These are phyloP conservation scores for Sakesphorus luctuosus DNA, from an alignment of 2,113 vertebrate genomes.

Conservation along the genomic window DNA sequence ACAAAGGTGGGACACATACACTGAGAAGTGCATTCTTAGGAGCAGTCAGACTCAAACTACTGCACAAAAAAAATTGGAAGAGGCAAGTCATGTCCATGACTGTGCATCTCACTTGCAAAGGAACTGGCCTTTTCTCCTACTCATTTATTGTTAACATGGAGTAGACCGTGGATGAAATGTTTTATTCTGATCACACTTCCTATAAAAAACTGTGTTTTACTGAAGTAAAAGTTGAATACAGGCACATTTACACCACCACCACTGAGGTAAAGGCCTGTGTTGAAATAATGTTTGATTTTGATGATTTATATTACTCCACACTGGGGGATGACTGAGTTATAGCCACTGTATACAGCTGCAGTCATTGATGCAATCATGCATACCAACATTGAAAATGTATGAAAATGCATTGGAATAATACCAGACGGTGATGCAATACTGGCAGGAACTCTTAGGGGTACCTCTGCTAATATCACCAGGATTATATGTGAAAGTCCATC, in stretches of 20 bases:
- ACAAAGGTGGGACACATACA: background rate
- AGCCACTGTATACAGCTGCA: background rate
- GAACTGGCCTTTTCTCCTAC: background rate
- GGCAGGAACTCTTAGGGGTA: background rate
- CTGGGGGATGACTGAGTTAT: background rate
- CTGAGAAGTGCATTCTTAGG: background rate
- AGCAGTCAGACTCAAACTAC: background rate
- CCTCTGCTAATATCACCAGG: background rate
- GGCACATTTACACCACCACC: background rate
- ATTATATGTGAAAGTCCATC: background rate
- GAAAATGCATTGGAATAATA: background rate
- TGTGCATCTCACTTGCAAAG: background rate
- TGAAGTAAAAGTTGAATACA: background rate
- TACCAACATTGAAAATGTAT: background rate
- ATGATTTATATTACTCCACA: background rate
- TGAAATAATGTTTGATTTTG: slow-evolving; percentile 2
- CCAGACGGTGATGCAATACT: slow-evolving; percentile 31
- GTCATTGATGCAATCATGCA: background rate
- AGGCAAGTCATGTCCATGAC: background rate
- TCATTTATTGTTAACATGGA: background rate
- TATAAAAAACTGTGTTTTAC: background rate
- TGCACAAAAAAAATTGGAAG: background rate
- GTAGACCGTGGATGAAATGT: background rate
- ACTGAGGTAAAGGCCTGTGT: background rate
- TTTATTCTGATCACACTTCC: background rate